Conservation (phyloP, 2,888 invertebrate genomes). For the Rhogogaster chlorosoma region DNA sequence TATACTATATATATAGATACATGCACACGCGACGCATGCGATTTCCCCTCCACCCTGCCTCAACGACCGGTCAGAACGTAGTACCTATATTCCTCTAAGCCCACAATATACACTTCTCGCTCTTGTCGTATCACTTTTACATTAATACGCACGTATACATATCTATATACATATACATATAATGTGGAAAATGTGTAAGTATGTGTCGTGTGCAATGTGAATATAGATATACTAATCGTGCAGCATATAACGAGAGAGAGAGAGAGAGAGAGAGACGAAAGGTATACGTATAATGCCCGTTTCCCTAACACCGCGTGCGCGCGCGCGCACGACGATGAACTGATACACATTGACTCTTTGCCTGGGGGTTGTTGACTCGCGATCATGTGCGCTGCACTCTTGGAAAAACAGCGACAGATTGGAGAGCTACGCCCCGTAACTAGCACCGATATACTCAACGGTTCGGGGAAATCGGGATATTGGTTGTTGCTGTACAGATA, state of each 20-base stretch:
- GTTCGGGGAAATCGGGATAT: slow-evolving; percentile 14
- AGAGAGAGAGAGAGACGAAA: not conserved
- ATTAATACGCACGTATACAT: not conserved
- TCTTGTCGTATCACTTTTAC: not conserved
- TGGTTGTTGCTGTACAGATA: too few species aligned
- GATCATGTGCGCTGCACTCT: slow-evolving; percentile 29
- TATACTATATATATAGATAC: not conserved
- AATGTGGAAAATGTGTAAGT: not conserved
- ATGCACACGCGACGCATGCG: not conserved
- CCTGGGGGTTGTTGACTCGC: slow-evolving; percentile 55
- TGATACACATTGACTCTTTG: slow-evolving; percentile 29
- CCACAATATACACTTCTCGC: not conserved
- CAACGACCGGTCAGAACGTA: not conserved
- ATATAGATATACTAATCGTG: not conserved
- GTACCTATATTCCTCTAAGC: not conserved
- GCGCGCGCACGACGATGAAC: slow-evolving; percentile 7
- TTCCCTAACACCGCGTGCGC: slow-evolving; percentile 1
- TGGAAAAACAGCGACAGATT: slow-evolving; percentile 49
- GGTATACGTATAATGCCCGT: not conserved
- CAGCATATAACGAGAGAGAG: not conserved
- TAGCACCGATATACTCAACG: not conserved
- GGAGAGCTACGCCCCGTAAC: slow-evolving; percentile 40
- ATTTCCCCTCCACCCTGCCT: not conserved
- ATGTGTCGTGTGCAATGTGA: not conserved
- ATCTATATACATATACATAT: not conserved